phyloP scores from a whole-genome alignment of 2,888 invertebrate genomes.

The Cephus pulcher region DNA sequence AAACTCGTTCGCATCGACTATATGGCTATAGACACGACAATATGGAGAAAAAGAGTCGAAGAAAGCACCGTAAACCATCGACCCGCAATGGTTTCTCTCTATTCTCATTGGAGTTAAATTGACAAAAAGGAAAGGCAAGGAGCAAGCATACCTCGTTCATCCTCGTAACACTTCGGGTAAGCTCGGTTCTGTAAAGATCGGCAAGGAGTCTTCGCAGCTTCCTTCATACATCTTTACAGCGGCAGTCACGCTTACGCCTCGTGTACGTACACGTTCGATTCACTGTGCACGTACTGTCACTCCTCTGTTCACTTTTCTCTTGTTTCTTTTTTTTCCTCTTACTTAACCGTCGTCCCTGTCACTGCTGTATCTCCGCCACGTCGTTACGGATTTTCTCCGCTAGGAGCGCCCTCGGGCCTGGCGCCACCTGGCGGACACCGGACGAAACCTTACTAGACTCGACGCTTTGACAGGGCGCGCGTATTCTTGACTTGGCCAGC shows the following conservation, averaged over 20 bases:
- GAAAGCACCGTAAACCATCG: neutral
- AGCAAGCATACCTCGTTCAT: neutral
- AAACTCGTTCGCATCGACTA: neutral
- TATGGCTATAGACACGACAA: neutral
- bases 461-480: slow-evolving; percentile 51
- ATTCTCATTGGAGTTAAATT: neutral
- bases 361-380: neutral
- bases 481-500: slow-evolving; percentile 61
- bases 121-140: neutral
- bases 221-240: neutral
- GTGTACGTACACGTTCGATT: neutral
- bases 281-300: neutral
- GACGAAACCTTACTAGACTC: slow-evolving; percentile 31
- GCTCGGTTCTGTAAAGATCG: neutral
- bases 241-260: neutral
- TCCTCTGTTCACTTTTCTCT: neutral
- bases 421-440: slow-evolving; percentile 41
- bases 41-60: neutral
- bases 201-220: neutral
- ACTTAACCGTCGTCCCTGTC: neutral
- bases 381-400: neutral
- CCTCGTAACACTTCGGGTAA: neutral
- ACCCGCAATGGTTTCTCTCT: neutral
- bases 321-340: neutral
- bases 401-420: slow-evolving; percentile 19